Conservation (phyloP, 64 coral and sea anemone species). For the Porites australiensis region DNA sequence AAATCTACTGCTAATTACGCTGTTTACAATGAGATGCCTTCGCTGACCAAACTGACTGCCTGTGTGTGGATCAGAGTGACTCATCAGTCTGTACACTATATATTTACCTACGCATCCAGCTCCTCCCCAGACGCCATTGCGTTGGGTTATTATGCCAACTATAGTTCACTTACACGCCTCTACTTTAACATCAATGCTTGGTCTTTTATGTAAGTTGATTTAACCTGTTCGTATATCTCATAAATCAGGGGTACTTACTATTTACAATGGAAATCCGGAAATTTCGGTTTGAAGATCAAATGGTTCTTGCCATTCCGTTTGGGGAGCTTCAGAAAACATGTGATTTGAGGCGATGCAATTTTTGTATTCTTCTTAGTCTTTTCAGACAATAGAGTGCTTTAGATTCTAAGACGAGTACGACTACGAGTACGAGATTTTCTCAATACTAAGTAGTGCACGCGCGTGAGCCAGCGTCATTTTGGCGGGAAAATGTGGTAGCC, state of each 20-base stretch:
- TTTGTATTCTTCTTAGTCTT: too few relatives aligned
- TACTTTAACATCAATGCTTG: background rate
- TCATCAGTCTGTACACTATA: background rate
- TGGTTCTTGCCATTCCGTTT: too few relatives aligned
- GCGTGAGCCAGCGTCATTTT: too few relatives aligned
- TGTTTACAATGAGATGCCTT: background rate
- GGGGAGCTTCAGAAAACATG: too few relatives aligned
- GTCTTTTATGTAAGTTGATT: background rate
- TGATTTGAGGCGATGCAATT: too few relatives aligned
- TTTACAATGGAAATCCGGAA: too few relatives aligned
- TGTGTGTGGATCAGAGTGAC: background rate
- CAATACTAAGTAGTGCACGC: background rate
- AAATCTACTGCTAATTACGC: slow-evolving; percentile 7
- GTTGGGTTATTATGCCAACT: background rate
- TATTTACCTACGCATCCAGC: background rate
- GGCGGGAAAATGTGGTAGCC: too few relatives aligned
- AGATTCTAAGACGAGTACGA: too few relatives aligned
- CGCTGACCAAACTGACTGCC: background rate
- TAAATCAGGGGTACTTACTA: too few relatives aligned
- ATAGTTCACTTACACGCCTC: background rate
- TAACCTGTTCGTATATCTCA: background rate
- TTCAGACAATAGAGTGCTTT: too few relatives aligned
- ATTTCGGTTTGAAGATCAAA: too few relatives aligned
- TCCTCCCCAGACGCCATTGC: background rate
- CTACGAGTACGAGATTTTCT: too few relatives aligned